A percentile compares a stretch with the other conserved stretches of the same genome.
Evolutionary conservation across 2,113 vertebrate species (phyloP).

Genomic region (Scopus umbretta): DNA sequence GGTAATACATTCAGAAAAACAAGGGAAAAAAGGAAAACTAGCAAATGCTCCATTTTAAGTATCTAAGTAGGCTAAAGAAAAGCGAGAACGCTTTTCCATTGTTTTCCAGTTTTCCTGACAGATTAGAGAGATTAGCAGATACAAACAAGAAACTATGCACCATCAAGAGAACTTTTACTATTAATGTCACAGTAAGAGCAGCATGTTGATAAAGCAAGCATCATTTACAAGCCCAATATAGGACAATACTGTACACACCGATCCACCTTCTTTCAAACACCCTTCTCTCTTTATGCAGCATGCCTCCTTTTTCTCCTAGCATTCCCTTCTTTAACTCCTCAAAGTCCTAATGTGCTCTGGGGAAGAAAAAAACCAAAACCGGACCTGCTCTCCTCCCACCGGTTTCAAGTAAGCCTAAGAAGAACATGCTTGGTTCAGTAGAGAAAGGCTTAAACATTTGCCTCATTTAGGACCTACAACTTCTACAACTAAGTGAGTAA

Average conservation of each 20-base stretch:
- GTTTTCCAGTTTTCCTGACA: background rate
- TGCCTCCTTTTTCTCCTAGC: background rate
- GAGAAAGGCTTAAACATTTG: background rate
- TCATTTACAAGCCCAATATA: background rate
- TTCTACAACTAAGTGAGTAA: background rate
- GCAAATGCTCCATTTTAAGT: background rate
- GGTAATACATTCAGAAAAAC: background rate
- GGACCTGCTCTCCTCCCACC: background rate
- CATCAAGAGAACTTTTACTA: background rate
- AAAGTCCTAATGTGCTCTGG: background rate
- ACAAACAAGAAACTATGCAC: background rate
- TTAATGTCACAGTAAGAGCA: background rate
- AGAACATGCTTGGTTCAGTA: background rate
- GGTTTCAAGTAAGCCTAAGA: background rate
- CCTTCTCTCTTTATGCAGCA: background rate
- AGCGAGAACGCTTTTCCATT: background rate
- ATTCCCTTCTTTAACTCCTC: background rate
- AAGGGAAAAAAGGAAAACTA: background rate
- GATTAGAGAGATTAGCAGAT: background rate
- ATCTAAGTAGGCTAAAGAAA: background rate
- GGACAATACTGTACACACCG: background rate
- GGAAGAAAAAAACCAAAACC: background rate
- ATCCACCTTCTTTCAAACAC: background rate
- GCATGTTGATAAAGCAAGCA: background rate
- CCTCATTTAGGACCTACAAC: background rate